These are phyloP conservation scores for Eulemur rubriventer DNA, from an alignment of 2,797 vertebrate species.

Conservation along the genomic window DNA sequence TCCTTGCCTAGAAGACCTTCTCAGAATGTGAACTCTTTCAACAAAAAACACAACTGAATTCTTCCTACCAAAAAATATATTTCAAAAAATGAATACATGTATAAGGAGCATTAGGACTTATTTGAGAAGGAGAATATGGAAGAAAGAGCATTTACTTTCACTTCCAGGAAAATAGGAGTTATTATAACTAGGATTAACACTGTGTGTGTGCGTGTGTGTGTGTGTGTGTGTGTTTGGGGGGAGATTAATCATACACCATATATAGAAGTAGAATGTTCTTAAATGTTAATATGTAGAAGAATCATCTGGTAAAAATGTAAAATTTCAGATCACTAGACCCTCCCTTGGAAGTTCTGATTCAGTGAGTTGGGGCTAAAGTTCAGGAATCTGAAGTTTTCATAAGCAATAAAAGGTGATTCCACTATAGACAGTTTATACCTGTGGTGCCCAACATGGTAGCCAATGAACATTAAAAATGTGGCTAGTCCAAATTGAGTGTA, in stretches of 20 bases:
- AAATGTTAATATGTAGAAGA: background rate
- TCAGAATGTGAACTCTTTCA: constrained; percentile 71
- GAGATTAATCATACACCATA: background rate
- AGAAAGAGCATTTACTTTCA: background rate
- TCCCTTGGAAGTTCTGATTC: background rate
- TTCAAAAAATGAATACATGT: background rate
- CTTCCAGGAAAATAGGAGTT: background rate
- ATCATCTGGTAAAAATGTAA: background rate
- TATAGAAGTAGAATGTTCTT: background rate
- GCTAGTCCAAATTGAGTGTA: background rate
- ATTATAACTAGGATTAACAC: background rate
- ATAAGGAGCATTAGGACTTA: background rate
- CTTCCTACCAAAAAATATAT: constrained; percentile 54
- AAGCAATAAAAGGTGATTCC: background rate
- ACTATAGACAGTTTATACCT: background rate
- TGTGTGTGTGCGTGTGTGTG: background rate
- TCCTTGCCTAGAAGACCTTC: constrained; percentile 54
- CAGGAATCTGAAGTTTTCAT: background rate
- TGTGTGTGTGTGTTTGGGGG: no score
- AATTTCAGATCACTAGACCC: background rate
- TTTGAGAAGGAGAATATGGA: background rate
- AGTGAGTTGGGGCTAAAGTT: background rate
- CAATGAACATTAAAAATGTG: background rate
- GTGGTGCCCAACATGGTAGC: background rate
- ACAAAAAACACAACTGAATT: constrained; percentile 43